Evolutionary conservation across 2,888 invertebrate species (phyloP), one percentile per base, ranked within the genome.

Genomic region (Nomada flava): DNA sequence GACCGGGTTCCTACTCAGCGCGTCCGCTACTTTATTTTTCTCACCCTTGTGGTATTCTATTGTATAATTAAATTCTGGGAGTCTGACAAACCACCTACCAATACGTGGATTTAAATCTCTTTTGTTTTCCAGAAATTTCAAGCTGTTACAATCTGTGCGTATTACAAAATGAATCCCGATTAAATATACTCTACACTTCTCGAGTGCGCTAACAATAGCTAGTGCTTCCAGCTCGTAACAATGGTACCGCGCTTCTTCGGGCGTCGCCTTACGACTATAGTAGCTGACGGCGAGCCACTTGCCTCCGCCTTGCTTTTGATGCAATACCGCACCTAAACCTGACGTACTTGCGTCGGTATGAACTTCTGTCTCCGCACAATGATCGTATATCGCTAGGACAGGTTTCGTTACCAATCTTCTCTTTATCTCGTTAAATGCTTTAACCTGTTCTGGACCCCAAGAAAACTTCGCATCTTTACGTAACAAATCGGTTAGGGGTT

Each of bases 151-250:
- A 26, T 59, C 69, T 4, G 71, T 62, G 11, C 23, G 13, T 7
- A 71, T 11, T 15, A 23, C 50, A 47, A 71, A 71, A 2, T 57
- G 5, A 57, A 69, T 23, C 2, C 59, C 69, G 26, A 69, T 29
- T 9, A 64, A 52, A n/a, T 64, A 73, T 2, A 73, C 64, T 9
- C 73, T 20, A 4, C 64, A 73, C 36, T 55, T 73, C 18, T 64
- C 13, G 3, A 57, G 11, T 0, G 73, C 55, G 2, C 36, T 15
- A 0, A 73, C 29, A 2, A 73, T 42, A 2, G 64, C 73, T 26
- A 73, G n/a, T 1, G 53, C 18, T 50, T 73, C 64, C 20, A 76
- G 23, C n/a, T 76, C 70, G 2, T 70, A 76, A 2, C 63, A 76
- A 47, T 69, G 62, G 15, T 55, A 69, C 7, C 36, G 29, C 26